Conservation (phyloP, 2,797 vertebrate species). For the Pantherophis alleghaniensis region DNA sequence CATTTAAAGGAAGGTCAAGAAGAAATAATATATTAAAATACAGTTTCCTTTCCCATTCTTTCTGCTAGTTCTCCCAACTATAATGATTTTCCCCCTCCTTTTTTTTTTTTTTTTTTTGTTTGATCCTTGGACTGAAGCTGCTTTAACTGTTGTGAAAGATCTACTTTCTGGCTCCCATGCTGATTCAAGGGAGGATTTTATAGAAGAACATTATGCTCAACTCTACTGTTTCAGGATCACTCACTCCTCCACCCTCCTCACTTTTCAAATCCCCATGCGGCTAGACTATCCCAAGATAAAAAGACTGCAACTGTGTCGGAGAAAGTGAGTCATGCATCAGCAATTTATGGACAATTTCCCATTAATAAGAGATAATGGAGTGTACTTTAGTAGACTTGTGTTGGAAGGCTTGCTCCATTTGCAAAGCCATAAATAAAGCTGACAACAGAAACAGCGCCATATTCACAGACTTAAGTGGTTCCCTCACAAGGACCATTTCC, state of each 20-base stretch:
- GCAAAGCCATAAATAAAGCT: constrained; percentile 54
- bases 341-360: constrained; percentile 77
- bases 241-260: not conserved
- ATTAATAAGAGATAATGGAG: constrained; percentile 75
- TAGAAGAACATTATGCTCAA: constrained; percentile 21
- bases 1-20: not conserved
- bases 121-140: not conserved
- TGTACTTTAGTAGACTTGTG: constrained; percentile 67
- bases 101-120: not conserved
- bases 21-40: not conserved
- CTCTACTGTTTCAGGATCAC: not conserved
- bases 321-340: constrained; percentile 67
- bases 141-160: not conserved
- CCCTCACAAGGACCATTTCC: constrained; percentile 55
- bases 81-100: accelerated
- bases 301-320: constrained; percentile 71
- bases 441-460: constrained; percentile 56
- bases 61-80: not conserved
- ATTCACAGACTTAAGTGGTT: constrained; percentile 60
- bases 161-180: not conserved
- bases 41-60: not conserved
- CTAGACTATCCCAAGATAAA: constrained; percentile 65
- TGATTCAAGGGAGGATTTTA: not conserved
- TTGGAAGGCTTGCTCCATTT: constrained; percentile 60
- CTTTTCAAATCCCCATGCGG: constrained; percentile 57